These are phyloP conservation scores for Amphibalanus amphitrite DNA, from an alignment of 1,140 invertebrate genomes.

Conservation along the genomic window DNA sequence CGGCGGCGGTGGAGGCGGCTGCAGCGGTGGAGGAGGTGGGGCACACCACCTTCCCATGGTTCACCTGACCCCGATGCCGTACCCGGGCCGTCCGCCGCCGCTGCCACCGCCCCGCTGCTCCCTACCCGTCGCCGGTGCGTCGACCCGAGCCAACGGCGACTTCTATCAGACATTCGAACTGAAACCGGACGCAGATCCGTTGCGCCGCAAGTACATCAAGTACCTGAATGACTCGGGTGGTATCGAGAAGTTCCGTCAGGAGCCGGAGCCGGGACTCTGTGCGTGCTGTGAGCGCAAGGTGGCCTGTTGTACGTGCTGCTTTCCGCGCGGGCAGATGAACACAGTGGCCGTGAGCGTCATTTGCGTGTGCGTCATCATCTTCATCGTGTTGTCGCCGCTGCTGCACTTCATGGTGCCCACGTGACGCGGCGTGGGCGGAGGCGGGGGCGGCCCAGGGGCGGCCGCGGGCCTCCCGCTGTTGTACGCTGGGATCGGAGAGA, in stretches of 20 bases:
- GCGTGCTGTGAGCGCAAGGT: slow-evolving; percentile 10
- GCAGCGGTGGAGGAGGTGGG: too few relatives aligned
- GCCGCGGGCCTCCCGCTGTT: too few relatives aligned
- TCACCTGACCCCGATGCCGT: slow-evolving; percentile 31
- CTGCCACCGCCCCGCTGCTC: slow-evolving; percentile 47
- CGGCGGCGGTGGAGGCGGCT: too few relatives aligned
- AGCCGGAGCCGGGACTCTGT: slow-evolving; percentile 10
- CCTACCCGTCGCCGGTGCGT: not conserved
- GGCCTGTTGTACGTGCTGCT: slow-evolving; percentile 8
- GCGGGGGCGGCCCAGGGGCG: too few relatives aligned
- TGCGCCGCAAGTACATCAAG: not conserved
- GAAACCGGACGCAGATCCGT: not conserved
- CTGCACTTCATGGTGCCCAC: slow-evolving; percentile 11
- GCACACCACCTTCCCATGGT: not conserved
- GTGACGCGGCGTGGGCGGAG: not conserved
- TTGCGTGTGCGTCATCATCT: slow-evolving; percentile 8
- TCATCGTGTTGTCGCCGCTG: slow-evolving; percentile 12
- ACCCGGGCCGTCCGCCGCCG: slow-evolving; percentile 55
- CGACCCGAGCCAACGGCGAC: slow-evolving; percentile 3
- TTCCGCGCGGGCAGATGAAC: slow-evolving; percentile 8
- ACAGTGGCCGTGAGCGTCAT: slow-evolving; percentile 7
- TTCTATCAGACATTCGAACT: not conserved
- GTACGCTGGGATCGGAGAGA: too few relatives aligned
- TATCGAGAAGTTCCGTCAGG: slow-evolving; percentile 9
- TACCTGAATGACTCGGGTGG: slow-evolving; percentile 8